phyloP scores from a whole-genome alignment of 1,140 invertebrate genomes.

The Anastrepha ludens region DNA sequence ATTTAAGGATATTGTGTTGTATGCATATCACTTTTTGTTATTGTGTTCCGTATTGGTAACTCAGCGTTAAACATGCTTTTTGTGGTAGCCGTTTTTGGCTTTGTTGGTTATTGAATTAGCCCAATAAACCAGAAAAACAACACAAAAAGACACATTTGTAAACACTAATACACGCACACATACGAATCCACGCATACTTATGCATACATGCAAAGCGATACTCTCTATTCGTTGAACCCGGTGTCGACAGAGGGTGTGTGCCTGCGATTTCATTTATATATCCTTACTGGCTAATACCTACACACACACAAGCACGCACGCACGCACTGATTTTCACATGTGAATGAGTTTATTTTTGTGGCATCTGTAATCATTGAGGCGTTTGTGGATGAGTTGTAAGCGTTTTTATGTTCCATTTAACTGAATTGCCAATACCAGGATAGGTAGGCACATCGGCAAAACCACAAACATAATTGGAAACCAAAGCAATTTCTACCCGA shows the following conservation, averaged over 20 bases:
- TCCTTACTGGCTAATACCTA: constrained; percentile 3
- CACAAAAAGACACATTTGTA: constrained; percentile 59
- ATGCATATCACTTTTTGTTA: background rate
- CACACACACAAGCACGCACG: background rate
- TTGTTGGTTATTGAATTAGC: constrained; percentile 74
- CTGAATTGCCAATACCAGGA: constrained; percentile 19
- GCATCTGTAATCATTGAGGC: constrained; percentile 1
- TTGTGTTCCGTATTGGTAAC: background rate
- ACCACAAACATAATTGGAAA: constrained; percentile 42
- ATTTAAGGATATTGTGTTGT: constrained; percentile 31
- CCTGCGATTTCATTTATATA: constrained; percentile 17
- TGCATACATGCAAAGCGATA: background rate
- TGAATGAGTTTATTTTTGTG: background rate
- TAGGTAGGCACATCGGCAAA: background rate
- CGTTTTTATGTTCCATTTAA: constrained; percentile 48
- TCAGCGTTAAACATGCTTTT: constrained; percentile 54
- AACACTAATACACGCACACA: background rate
- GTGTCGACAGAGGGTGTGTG: constrained; percentile 8
- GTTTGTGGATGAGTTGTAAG: constrained; percentile 22
- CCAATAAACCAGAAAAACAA: constrained; percentile 74
- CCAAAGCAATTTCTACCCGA: constrained; percentile 28
- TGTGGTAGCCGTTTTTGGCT: constrained; percentile 60
- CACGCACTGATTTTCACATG: background rate
- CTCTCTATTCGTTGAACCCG: constrained; percentile 4
- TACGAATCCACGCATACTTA: background rate